Conservation (phyloP, 2,113 vertebrate species). For the Gallinago media region DNA sequence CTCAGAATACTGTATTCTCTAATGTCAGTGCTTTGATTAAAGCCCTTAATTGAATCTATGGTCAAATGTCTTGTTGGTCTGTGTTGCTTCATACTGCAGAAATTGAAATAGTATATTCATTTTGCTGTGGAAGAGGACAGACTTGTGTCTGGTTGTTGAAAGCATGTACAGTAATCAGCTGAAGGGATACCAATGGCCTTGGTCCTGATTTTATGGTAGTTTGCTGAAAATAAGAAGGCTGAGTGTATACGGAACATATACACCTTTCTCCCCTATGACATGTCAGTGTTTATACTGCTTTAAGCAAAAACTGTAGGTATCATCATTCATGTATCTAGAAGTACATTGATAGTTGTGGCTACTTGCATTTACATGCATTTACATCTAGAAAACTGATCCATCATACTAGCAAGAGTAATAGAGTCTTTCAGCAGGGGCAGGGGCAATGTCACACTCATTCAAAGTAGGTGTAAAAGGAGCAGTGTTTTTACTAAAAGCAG, state of each 20-base stretch:
- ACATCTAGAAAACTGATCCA: neutral
- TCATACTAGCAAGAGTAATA: neutral
- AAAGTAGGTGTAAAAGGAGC: neutral
- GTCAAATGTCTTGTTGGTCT: neutral
- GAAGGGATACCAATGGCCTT: neutral
- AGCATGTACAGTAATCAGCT: neutral
- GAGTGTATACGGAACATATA: neutral
- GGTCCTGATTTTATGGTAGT: neutral
- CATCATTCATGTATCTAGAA: neutral
- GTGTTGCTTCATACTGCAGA: neutral
- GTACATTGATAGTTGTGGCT: neutral
- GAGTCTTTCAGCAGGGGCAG: neutral
- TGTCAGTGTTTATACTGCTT: neutral
- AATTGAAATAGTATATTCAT: neutral
- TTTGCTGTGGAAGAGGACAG: neutral
- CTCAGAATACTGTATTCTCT: neutral
- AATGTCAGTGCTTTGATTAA: constrained; percentile 32
- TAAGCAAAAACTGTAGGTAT: neutral
- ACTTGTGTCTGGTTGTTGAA: neutral
- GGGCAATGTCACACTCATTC: neutral
- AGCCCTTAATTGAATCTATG: neutral
- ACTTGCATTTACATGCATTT: neutral
- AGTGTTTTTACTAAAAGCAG: neutral
- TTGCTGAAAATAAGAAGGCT: neutral
- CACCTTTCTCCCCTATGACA: neutral